These are phyloP conservation scores for Sitobion miscanthi DNA, from an alignment of 1,140 invertebrate genomes.

Conservation along the genomic window DNA sequence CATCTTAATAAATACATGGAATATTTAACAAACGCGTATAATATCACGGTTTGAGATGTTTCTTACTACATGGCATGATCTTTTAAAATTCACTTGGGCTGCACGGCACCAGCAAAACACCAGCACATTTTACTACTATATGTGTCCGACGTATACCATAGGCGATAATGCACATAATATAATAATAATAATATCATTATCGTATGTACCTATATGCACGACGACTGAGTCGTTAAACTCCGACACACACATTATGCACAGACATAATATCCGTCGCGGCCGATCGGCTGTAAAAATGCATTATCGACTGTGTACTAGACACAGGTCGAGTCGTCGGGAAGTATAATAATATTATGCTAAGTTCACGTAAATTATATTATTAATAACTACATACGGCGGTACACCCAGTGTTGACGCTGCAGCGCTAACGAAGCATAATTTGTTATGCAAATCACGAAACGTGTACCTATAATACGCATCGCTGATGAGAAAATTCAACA, in stretches of 20 bases:
- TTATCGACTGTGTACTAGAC: not conserved
- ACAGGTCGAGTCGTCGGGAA: not conserved
- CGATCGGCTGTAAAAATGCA: not conserved
- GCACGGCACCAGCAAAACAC: not conserved
- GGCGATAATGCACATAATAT: not conserved
- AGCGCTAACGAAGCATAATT: not conserved
- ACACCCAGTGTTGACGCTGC: not conserved
- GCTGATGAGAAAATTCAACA: not conserved
- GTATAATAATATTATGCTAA: no score
- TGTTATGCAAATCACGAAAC: not conserved
- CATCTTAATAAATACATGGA: no score
- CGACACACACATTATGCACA: not conserved
- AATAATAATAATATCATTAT: not conserved
- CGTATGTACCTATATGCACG: not conserved
- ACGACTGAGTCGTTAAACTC: not conserved
- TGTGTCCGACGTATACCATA: no score
- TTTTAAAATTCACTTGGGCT: no score
- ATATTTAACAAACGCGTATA: no score
- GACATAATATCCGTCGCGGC: not conserved
- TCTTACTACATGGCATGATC: no score
- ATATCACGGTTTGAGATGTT: no score
- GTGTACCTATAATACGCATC: not conserved
- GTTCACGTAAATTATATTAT: not conserved
- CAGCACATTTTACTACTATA: not conserved
- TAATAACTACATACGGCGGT: no score